Base-by-base conservation (phyloP, 2,113 vertebrate genomes). In the Clarias magur region DNA sequence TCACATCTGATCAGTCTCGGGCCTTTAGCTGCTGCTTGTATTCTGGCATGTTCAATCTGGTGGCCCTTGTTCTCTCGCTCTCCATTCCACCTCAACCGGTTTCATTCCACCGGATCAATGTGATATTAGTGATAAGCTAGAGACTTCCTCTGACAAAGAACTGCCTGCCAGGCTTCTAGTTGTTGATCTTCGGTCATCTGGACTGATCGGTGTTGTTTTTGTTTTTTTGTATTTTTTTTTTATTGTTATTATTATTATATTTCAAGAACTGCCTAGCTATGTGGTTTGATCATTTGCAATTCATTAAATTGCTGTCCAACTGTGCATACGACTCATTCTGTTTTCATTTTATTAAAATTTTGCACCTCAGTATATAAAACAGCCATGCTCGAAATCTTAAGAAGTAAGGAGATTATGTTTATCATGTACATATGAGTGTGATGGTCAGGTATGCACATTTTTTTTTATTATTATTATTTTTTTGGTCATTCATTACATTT, bases 221-320 rank as follows among this genome's bases (percentile, higher is more conserved):
- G 48, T 42, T 84, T 86, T 70, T 67, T 88, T 84, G 38, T 88
- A 60, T 72, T 88, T 81, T 87, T 76, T 88, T 86, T 72, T 88
- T 59, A 67, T 48, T 48, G 8, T 48, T 48, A 48, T 48, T 48
- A 48, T 48, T 8, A 48, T 48, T 8, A 48, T 89, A 82, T 84
- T 87, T 82, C 78, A 62, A 86, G 21, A 85, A 82, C 81, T 83
- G 86, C 85, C 62, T 88, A 68, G 23, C 87, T 80, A 56, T 85
- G 57, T 90, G 90, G 79, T 81, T 89, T 84, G 81, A 93, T 92
- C 72, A 87, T 87, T 88, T 85, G 42, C 88, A 92, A 87, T 91
- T 92, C 91, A 95, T 94, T 94, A 95, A 94, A 94, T 82, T 90
- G 76, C 83, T 86, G 88, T 88, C 56, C 85, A 87, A 92, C 82